These are phyloP conservation scores for Sturmia bella DNA, from an alignment of 2,888 invertebrate genomes.

Conservation along the genomic window DNA sequence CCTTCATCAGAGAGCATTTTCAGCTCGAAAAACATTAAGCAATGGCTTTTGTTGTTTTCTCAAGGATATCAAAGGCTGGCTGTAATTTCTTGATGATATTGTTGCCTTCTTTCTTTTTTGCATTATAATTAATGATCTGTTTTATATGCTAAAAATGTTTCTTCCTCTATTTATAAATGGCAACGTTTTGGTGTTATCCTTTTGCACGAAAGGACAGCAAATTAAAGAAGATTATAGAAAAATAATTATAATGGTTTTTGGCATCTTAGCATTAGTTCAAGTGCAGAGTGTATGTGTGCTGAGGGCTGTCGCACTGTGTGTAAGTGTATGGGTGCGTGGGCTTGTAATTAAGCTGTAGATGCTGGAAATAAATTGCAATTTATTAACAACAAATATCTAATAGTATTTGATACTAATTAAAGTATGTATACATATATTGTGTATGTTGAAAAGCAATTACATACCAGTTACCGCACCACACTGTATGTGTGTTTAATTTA, in stretches of 20 bases:
- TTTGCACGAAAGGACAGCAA: slow-evolving; percentile 40
- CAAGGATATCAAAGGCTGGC: slow-evolving; percentile 43
- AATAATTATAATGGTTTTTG: slow-evolving; percentile 63
- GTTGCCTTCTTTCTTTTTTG: slow-evolving; percentile 11
- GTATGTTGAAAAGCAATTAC: no score
- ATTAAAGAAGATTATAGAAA: slow-evolving; percentile 51
- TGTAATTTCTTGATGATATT: slow-evolving; percentile 14
- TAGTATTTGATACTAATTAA: slow-evolving; percentile 43
- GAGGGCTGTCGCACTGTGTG: background rate
- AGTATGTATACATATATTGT: slow-evolving; percentile 3
- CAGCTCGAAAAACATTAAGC: slow-evolving; percentile 39
- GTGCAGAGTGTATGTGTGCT: background rate
- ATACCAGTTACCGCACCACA: no score
- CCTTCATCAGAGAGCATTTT: slow-evolving; percentile 33
- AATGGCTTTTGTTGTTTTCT: slow-evolving; percentile 42
- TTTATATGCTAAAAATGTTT: slow-evolving; percentile 61
- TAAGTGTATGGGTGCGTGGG: background rate
- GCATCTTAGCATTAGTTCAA: slow-evolving; percentile 20
- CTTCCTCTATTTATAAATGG: slow-evolving; percentile 10
- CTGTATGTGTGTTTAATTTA: no score
- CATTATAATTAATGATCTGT: slow-evolving; percentile 67
- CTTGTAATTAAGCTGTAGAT: slow-evolving; percentile 54
- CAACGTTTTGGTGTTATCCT: slow-evolving; percentile 37
- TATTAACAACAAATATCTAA: slow-evolving; percentile 31
- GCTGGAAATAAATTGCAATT: slow-evolving; percentile 51